Conservation (phyloP, 2,888 invertebrate species). For the Agriopis aurantiaria region DNA sequence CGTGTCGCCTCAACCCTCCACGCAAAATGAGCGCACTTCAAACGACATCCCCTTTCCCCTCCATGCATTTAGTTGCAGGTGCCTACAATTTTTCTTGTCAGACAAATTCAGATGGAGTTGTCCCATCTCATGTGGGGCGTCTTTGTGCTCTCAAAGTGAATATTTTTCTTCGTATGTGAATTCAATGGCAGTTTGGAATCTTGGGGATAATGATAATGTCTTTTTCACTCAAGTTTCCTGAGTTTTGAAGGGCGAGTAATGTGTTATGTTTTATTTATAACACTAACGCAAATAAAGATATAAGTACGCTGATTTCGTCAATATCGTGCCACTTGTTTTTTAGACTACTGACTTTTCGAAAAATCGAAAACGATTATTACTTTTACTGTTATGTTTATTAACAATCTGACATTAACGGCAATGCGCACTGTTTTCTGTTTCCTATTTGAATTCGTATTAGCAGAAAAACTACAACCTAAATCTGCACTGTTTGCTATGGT, state of each 20-base stretch:
- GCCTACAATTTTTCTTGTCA: constrained; percentile 80
- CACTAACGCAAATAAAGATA: background rate
- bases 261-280: constrained; percentile 10
- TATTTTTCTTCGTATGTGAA: constrained; percentile 39
- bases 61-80: constrained; percentile 83
- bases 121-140: constrained; percentile 56
- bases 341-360: too few species aligned
- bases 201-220: constrained; percentile 46
- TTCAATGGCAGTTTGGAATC: constrained; percentile 37
- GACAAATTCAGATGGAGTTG: constrained; percentile 73
- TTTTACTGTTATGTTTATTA: background rate
- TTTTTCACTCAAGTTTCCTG: constrained; percentile 39
- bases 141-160: constrained; percentile 51
- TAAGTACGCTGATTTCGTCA: background rate
- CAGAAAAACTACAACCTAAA: background rate
- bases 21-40: constrained; percentile 80
- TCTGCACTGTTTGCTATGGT: background rate
- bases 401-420: background rate
- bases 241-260: constrained; percentile 7
- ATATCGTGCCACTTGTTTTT: too few species aligned
- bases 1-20: constrained; percentile 66
- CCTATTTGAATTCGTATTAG: background rate
- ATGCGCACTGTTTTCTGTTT: background rate
- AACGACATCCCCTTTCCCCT: constrained; percentile 53
- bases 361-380: too few species aligned